These are phyloP conservation scores for Sebastes steindachneri DNA, from an alignment of 2,797 vertebrate genomes.

Conservation along the genomic window DNA sequence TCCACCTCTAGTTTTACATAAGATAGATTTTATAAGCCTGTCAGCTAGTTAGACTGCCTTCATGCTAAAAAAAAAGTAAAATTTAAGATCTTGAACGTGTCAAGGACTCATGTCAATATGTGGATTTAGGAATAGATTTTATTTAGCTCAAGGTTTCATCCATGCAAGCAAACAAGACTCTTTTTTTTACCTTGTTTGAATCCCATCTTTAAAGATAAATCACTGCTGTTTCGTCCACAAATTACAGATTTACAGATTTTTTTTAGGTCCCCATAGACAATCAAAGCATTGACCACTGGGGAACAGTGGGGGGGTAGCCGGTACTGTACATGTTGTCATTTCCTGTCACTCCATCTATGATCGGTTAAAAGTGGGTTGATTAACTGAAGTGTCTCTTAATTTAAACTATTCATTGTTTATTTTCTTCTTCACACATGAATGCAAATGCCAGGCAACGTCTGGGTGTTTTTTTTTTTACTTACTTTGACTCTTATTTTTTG, in stretches of 20 bases:
- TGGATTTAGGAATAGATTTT: not conserved
- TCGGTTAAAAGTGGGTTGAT: conserved; percentile 17
- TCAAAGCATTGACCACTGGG: conserved; percentile 51
- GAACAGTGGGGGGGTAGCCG: conserved; percentile 25
- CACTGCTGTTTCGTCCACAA: not conserved
- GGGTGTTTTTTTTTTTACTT: not conserved
- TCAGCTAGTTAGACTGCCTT: conserved; percentile 48
- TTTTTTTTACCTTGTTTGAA: not conserved
- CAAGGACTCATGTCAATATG: not conserved
- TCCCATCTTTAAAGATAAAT: not conserved
- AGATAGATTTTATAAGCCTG: not conserved
- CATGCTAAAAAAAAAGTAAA: not conserved
- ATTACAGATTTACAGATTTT: not conserved
- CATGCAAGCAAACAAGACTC: not conserved
- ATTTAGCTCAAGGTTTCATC: not conserved
- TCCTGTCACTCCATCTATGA: conserved; percentile 30
- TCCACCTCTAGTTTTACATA: not conserved
- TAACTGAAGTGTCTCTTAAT: conserved; percentile 14
- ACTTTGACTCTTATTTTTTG: not conserved
- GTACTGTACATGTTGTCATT: conserved; percentile 39
- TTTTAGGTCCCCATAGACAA: conserved; percentile 66
- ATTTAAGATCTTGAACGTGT: not conserved
- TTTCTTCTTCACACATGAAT: conserved; percentile 3
- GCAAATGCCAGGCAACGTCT: conserved; percentile 12
- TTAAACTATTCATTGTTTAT: not conserved